Percentiles rank a stretch among this genome's conserved stretches.
Conservation (phyloP, 2,888 invertebrate genomes). For the Megaustenia siamemsis region DNA sequence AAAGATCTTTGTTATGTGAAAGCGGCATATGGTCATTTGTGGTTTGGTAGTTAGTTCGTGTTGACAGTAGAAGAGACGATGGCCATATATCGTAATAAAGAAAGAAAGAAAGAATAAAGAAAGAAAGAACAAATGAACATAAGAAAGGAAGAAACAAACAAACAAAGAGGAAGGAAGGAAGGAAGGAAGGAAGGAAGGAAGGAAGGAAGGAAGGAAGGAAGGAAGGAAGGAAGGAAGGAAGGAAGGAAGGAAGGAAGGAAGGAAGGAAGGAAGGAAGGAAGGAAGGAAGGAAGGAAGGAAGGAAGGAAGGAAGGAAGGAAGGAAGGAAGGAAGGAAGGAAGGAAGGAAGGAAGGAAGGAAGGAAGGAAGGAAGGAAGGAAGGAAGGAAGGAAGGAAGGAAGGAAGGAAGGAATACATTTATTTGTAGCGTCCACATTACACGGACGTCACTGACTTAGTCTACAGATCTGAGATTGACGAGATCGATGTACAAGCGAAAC, state of each 20-base stretch:
- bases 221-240: neutral
- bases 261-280: neutral
- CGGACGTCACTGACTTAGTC: no score
- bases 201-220: neutral
- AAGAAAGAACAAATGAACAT: neutral
- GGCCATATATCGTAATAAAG: no score
- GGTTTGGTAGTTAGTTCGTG: no score
- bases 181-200: neutral
- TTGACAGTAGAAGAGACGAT: no score
- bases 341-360: neutral
- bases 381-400: neutral
- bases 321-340: neutral
- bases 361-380: neutral
- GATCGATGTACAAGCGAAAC: no score
- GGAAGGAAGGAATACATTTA: neutral
- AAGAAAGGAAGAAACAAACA: neutral
- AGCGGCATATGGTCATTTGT: no score
- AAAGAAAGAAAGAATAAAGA: neutral
- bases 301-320: neutral
- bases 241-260: neutral
- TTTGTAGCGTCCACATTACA: no score
- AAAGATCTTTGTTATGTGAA: no score
- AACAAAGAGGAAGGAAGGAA: neutral
- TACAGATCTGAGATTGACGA: no score
- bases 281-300: conserved; percentile 9